Conservation (phyloP, 2,113 vertebrate species). For the Ophthalmolycus amberensis region DNA sequence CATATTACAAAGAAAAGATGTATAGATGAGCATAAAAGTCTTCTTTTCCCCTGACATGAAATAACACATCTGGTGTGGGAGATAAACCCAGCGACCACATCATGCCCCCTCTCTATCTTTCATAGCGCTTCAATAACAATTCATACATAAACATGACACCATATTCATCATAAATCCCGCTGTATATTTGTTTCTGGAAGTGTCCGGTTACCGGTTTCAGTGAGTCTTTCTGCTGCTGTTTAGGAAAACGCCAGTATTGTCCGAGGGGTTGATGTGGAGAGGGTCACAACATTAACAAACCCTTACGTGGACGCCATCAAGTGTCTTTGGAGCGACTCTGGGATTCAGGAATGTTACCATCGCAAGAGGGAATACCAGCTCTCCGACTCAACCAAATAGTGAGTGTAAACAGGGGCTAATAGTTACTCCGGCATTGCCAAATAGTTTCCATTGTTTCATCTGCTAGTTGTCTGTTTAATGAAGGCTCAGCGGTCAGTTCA, state of each 20-base stretch:
- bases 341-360: constrained; percentile 88
- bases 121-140: background rate
- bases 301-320: constrained; percentile 86
- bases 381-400: constrained; percentile 90
- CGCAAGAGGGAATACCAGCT: constrained; percentile 89
- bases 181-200: background rate
- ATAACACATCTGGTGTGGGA: background rate
- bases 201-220: background rate
- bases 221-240: background rate
- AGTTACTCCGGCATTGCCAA: constrained; percentile 79
- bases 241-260: constrained; percentile 84
- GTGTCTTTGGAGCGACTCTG: constrained; percentile 88
- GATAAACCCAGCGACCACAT: background rate
- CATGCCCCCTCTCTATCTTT: background rate
- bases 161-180: background rate
- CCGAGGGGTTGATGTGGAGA: constrained; percentile 84
- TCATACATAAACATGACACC: background rate
- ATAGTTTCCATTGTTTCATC: constrained; percentile 67
- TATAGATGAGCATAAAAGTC: background rate
- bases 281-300: constrained; percentile 73
- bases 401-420: constrained; percentile 74
- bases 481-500: constrained; percentile 16
- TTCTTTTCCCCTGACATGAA: background rate
- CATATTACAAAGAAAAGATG: background rate
- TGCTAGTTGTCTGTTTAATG: constrained; percentile 24